Conservation (phyloP, 2,113 vertebrate species). For the Petaurus breviceps region DNA sequence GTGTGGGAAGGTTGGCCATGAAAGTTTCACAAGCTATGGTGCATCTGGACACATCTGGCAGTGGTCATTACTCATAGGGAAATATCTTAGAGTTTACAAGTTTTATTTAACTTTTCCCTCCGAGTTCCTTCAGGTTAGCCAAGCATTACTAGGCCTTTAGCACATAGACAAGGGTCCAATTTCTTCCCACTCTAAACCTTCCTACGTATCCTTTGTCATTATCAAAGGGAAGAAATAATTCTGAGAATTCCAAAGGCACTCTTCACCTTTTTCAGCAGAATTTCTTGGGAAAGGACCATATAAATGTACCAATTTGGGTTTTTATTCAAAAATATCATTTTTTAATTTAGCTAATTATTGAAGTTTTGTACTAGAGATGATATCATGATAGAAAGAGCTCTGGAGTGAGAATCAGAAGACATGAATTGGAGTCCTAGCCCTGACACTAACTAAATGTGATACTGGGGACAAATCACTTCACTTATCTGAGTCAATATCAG, state of each 20-base stretch:
- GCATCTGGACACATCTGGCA: constrained; percentile 63
- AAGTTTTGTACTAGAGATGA: neutral
- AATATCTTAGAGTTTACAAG: constrained; percentile 45
- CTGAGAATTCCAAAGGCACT: neutral
- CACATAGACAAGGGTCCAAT: neutral
- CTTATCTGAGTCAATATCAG: neutral
- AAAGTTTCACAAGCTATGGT: constrained; percentile 48
- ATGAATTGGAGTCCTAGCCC: neutral
- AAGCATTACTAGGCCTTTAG: neutral
- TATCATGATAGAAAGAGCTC: neutral
- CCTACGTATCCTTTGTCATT: neutral
- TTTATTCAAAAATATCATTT: neutral
- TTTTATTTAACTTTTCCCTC: constrained; percentile 46
- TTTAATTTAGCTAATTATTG: neutral
- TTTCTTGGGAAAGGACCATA: neutral
- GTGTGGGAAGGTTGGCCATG: neutral
- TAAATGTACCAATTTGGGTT: neutral
- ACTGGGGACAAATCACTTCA: neutral
- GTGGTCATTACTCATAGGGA: constrained; percentile 59
- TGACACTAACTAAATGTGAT: neutral
- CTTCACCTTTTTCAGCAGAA: neutral
- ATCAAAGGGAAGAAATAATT: constrained; percentile 16
- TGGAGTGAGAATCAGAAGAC: neutral
- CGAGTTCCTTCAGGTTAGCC: constrained; percentile 4
- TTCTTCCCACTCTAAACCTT: neutral